A percentile compares a stretch with the other conserved stretches of the same genome.
Evolutionary conservation across 2,888 invertebrate genomes (phyloP).

Genomic region (Nematopogon swammerdamellus): DNA sequence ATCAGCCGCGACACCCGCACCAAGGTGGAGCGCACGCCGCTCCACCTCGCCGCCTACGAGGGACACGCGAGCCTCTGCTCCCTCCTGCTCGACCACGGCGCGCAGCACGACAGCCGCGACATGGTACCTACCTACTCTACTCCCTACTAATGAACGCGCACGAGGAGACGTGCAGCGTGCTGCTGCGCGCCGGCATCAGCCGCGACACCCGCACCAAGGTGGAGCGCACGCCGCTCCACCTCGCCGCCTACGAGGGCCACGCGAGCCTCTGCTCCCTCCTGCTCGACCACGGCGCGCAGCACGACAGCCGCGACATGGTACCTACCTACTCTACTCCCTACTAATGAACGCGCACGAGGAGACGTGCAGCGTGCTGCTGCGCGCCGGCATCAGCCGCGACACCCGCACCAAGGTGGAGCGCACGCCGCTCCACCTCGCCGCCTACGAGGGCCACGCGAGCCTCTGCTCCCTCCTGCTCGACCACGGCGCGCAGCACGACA

Average conservation of each 20-base stretch:
- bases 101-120: conserved; percentile 18
- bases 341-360: no score
- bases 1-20: no score
- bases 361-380: no score
- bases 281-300: conserved; percentile 28
- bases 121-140: not conserved
- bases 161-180: no score
- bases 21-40: conserved; percentile 71
- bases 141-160: no score
- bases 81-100: conserved; percentile 57
- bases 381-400: not conserved
- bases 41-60: conserved; percentile 85
- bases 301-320: conserved; percentile 15
- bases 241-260: conserved; percentile 85
- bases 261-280: conserved; percentile 72
- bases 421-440: conserved; percentile 88
- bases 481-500: conserved; percentile 27
- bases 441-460: conserved; percentile 75
- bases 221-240: conserved; percentile 87
- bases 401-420: conserved; percentile 50
- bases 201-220: not conserved
- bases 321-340: no score
- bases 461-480: conserved; percentile 69
- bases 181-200: no score
- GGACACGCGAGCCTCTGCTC: conserved; percentile 76